These are phyloP conservation scores for Chaenocephalus aceratus DNA, from an alignment of 2,113 vertebrate genomes.

Conservation along the genomic window DNA sequence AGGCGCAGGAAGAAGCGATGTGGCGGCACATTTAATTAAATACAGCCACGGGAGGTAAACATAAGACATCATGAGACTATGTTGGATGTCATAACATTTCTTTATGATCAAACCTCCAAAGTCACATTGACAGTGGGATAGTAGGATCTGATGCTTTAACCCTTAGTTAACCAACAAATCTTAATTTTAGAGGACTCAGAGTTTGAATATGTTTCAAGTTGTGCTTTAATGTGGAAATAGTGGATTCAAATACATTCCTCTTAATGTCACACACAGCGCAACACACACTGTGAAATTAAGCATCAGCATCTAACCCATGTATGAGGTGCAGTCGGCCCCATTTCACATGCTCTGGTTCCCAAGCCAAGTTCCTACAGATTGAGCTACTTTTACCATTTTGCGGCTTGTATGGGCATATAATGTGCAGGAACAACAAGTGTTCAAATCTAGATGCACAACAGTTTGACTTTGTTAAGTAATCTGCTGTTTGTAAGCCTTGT, in stretches of 20 bases:
- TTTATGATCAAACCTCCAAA: constrained; percentile 17
- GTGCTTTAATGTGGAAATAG: neutral
- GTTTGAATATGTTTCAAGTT: neutral
- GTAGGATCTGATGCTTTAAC: neutral
- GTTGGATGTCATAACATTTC: constrained; percentile 5
- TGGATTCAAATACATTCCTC: too few species aligned
- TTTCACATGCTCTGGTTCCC: too few species aligned
- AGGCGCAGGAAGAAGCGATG: neutral
- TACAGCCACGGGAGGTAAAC: constrained; percentile 24
- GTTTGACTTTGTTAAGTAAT: neutral
- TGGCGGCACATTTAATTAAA: constrained; percentile 47
- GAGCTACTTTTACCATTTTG: neutral
- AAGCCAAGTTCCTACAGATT: too few species aligned
- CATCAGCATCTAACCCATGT: too few species aligned
- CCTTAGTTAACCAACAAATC: neutral
- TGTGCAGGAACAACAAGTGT: neutral
- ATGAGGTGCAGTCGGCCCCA: too few species aligned
- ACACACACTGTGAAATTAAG: too few species aligned
- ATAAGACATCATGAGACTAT: neutral
- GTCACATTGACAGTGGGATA: neutral
- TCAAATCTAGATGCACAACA: neutral
- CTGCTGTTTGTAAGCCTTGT: constrained; percentile 1
- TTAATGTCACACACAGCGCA: too few species aligned
- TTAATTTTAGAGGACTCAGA: neutral
- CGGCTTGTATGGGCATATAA: neutral